Base-by-base conservation (phyloP, 2,888 invertebrate genomes). In the Eristalinus aeneus region DNA sequence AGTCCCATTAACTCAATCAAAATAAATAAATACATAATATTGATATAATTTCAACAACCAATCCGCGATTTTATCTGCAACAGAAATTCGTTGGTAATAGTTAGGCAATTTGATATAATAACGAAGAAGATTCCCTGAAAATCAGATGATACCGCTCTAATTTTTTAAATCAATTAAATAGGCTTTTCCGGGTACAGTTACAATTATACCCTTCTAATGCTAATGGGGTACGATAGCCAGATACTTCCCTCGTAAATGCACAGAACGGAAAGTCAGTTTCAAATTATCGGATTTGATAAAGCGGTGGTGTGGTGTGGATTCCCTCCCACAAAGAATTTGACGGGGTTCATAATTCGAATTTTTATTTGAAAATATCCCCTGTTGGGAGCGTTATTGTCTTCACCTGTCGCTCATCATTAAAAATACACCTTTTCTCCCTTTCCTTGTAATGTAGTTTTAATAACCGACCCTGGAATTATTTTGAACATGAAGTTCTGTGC, bases 131-230 rank as follows among this genome's bases (percentile, higher is more conserved):
- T 46, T 46, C 16, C 46, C 39, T 0, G 23, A 63, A 61, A 53
- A 53, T 67, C 36, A 53, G 23, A 56, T 22, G 56, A 56, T 56
- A 56, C 23, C 16, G 16, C 23, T 23, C 56, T 27, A 22, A 22
- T 56, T 56, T 56, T 23, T 56, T 56, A 56, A 56, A 22, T 56
- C 56, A 56, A 56, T 56, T 56, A 56, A 56, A 23, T 27, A 56
- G 23, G 56, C 56, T 56, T 56, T 56, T 23, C 56, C 56, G 23
- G 56, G 23, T 56, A 56, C 12, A 22, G 56, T 27, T 56, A 56
- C 56, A 56, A 56, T 23, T 23, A 56, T 27, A 23, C 12, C 23
- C 23, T 56, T 2, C 23, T 27, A 23, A 22, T 23, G 56, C 3
- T 56, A 56, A 56, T 23, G 56, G 23, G 56, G 23, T 56, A 56